Percentiles rank a stretch among this genome's conserved stretches.
phyloP scores from a whole-genome alignment of 1,140 invertebrate species.

The Acromyrmex echinatior region DNA sequence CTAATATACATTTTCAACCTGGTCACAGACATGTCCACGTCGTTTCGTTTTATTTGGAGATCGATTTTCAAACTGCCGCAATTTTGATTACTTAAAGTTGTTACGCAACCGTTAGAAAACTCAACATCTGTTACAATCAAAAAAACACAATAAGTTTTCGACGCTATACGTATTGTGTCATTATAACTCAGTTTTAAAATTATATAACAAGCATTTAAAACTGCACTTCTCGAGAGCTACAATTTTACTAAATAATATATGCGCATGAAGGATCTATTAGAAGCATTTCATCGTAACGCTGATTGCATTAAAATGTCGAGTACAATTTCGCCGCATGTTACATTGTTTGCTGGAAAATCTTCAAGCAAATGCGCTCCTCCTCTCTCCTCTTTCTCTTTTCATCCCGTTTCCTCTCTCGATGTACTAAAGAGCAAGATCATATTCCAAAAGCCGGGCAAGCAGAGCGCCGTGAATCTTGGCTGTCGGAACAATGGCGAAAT shows the following conservation, averaged over 20 bases:
- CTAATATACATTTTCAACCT: conserved; percentile 49
- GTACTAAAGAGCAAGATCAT: conserved; percentile 60
- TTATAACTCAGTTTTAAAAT: conserved; percentile 17
- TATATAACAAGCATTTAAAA: conserved; percentile 11
- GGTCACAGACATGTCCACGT: background rate
- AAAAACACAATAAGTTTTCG: background rate
- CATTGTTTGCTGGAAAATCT: conserved; percentile 53
- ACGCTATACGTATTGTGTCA: background rate
- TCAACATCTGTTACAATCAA: background rate
- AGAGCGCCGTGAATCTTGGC: conserved; percentile 51
- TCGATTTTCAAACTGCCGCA: conserved; percentile 45
- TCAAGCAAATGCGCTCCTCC: conserved; percentile 22
- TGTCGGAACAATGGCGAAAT: conserved; percentile 62
- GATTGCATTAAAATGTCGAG: conserved; percentile 51
- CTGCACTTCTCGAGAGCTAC: background rate
- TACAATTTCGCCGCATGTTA: conserved; percentile 46
- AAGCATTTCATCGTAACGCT: conserved; percentile 48
- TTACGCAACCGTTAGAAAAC: background rate
- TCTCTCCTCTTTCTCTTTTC: background rate
- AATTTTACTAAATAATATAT: conserved; percentile 45
- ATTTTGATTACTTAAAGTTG: conserved; percentile 5
- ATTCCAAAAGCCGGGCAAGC: conserved; percentile 54
- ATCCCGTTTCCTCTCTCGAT: background rate
- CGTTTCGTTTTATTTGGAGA: background rate
- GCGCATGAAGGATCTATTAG: conserved; percentile 49